These are phyloP conservation scores for Hermetia illucens DNA, from an alignment of 1,140 invertebrate genomes.

Conservation along the genomic window DNA sequence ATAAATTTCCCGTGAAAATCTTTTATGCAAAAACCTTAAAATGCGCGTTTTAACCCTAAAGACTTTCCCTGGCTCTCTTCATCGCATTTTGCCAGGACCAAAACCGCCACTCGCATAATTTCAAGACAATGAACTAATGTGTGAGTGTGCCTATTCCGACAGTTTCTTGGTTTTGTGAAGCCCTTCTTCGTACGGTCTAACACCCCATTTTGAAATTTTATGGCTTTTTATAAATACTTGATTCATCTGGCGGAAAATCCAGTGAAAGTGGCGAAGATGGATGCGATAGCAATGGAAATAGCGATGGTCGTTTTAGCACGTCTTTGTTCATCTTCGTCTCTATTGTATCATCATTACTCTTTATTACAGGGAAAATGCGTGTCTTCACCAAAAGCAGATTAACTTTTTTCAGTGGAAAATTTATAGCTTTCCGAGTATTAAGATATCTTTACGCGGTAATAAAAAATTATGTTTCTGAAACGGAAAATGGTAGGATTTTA, in stretches of 20 bases:
- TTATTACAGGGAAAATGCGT: background rate
- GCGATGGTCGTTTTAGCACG: too few species aligned
- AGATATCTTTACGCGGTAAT: background rate
- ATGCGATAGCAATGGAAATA: too few species aligned
- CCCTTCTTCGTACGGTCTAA: too few species aligned
- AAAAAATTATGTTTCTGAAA: background rate
- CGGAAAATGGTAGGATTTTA: too few species aligned
- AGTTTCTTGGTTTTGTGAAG: too few species aligned
- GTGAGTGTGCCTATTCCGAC: background rate
- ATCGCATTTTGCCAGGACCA: too few species aligned
- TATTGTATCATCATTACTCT: background rate
- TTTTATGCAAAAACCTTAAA: background rate
- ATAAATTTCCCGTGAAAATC: background rate
- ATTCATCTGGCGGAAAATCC: background rate
- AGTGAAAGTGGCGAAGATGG: too few species aligned
- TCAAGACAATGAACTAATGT: background rate
- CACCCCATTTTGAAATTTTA: background rate
- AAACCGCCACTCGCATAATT: background rate
- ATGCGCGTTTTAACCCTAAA: background rate
- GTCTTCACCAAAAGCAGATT: constrained; percentile 1
- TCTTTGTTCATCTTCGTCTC: background rate
- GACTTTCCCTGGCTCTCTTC: too few species aligned
- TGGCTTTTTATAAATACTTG: constrained; percentile 1
- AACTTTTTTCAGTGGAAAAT: background rate
- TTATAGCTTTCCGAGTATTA: background rate